Conservation (phyloP, 2,113 vertebrate species). For the Pongo abelii region DNA sequence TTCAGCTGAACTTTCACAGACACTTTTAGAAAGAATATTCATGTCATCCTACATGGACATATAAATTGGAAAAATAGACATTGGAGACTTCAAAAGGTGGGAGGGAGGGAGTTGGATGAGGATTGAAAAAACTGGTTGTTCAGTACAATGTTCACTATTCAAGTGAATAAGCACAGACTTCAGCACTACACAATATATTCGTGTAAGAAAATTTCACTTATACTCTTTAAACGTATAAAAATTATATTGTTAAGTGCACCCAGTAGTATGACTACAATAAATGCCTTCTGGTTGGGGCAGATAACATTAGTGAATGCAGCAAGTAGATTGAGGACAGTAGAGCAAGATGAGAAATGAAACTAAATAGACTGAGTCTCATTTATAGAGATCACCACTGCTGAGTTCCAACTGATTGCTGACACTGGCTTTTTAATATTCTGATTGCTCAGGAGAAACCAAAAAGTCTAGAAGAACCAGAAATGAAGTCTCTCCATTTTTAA, state of each 20-base stretch:
- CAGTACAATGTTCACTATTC: no score
- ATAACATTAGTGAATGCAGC: not conserved
- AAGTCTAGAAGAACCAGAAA: not conserved
- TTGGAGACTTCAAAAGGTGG: no score
- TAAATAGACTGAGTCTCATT: not conserved
- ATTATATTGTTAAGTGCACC: not conserved
- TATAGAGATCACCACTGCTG: not conserved
- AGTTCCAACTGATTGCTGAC: not conserved
- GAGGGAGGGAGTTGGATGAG: no score
- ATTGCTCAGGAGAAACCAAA: not conserved
- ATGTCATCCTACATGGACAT: no score
- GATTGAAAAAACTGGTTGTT: no score
- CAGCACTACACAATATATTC: no score
- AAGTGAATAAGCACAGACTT: no score
- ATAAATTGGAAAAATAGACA: no score
- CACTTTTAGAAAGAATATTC: not conserved
- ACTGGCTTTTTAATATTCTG: not conserved
- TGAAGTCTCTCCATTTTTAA: not conserved
- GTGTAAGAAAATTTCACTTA: no score
- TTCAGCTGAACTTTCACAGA: conserved; percentile 22
- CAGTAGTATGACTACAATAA: not conserved
- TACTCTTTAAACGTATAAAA: not conserved
- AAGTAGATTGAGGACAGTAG: not conserved
- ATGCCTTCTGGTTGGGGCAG: not conserved
- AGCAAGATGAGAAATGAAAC: not conserved